Evolutionary conservation across 2,113 vertebrate species (phyloP).

Genomic region (Haplochromis vanheusdeni): DNA sequence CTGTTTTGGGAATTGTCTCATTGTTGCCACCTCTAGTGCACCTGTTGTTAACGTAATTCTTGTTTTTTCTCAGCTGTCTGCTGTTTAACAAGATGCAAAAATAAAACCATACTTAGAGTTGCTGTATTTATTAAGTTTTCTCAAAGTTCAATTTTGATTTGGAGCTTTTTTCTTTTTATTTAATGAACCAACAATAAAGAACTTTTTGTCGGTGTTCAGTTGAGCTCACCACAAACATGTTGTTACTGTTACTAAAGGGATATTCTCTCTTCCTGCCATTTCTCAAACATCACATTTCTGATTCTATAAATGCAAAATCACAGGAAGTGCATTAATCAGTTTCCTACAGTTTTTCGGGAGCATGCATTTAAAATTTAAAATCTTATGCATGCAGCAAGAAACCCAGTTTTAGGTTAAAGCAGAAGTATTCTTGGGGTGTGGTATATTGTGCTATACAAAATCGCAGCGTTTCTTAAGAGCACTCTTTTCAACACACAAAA

Average conservation of each 20-base stretch:
- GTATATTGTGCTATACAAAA: not conserved
- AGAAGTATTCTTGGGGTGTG: not conserved
- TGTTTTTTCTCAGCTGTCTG: not conserved
- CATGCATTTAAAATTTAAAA: not conserved
- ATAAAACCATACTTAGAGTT: not conserved
- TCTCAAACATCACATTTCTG: not conserved
- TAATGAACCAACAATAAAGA: not conserved
- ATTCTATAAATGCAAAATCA: not conserved
- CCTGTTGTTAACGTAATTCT: not conserved
- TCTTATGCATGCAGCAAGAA: not conserved
- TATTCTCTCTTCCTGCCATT: not conserved
- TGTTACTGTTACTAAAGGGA: not conserved
- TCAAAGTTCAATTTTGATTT: not conserved
- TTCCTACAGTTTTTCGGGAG: not conserved
- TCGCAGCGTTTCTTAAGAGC: not conserved
- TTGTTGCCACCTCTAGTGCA: not conserved
- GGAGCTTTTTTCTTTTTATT: not conserved
- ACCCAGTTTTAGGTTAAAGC: not conserved
- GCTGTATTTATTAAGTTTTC: not conserved
- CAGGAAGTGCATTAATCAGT: not conserved
- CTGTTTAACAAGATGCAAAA: not conserved
- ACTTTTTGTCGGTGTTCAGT: not conserved
- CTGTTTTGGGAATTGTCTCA: not conserved
- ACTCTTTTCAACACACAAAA: not conserved
- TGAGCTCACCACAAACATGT: not conserved